Conservation (phyloP, 2,113 vertebrate species). For the Tichodroma muraria region DNA sequence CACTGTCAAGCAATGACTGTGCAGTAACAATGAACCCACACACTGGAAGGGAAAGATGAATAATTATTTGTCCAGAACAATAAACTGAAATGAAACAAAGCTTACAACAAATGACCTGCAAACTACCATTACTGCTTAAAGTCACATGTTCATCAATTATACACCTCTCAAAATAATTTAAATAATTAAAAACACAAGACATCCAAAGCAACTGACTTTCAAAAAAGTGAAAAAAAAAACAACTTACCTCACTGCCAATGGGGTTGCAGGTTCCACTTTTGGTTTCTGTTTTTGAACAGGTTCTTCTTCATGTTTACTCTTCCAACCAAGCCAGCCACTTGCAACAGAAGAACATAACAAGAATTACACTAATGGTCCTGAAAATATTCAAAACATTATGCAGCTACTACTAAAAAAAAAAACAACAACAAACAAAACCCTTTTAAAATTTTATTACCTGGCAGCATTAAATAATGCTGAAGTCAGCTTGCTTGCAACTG, state of each 20-base stretch:
- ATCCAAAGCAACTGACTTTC: not conserved
- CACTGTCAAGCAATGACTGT: not conserved
- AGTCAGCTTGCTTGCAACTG: slow-evolving; percentile 97
- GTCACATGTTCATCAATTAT: not conserved
- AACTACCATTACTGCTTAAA: not conserved
- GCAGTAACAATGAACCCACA: not conserved
- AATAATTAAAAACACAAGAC: not conserved
- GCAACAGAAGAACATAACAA: not conserved
- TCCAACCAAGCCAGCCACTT: slow-evolving; percentile 98
- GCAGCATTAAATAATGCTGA: slow-evolving; percentile 95
- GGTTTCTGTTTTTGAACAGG: slow-evolving; percentile 87
- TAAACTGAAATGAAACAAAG: not conserved
- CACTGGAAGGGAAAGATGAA: not conserved
- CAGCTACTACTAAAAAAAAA: not conserved
- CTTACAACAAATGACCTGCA: not conserved
- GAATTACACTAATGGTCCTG: not conserved
- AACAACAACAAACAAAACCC: too few species aligned
- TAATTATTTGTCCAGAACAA: not conserved
- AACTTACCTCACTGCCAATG: slow-evolving; percentile 84
- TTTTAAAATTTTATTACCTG: slow-evolving; percentile 74
- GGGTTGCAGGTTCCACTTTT: slow-evolving; percentile 91
- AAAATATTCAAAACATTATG: not conserved
- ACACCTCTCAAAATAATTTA: not conserved
- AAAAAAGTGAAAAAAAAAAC: not conserved
- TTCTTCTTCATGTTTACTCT: slow-evolving; percentile 88